These are phyloP conservation scores for Euura lappo DNA, from an alignment of 1,140 invertebrate genomes.

Conservation along the genomic window DNA sequence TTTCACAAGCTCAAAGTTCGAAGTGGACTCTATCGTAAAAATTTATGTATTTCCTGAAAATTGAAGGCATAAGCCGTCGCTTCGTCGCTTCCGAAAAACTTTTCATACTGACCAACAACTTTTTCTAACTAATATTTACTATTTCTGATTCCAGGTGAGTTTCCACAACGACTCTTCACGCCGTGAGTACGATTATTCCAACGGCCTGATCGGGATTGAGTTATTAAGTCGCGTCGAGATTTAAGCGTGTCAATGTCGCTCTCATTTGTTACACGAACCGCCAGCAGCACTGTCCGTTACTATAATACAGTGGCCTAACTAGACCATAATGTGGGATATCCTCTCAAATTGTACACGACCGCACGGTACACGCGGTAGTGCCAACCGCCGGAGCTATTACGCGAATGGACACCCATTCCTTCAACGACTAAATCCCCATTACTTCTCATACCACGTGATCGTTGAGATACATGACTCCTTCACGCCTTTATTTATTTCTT, in stretches of 20 bases:
- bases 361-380: neutral
- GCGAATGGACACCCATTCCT: constrained; percentile 2
- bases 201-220: too few relatives aligned
- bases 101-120: neutral
- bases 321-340: constrained; percentile 3
- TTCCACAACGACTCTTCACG: neutral
- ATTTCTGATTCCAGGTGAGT: neutral
- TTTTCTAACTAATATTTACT: neutral
- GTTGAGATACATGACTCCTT: neutral
- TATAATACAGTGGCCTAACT: neutral
- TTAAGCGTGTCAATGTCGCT: neutral
- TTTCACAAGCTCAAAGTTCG: neutral
- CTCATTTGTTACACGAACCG: neutral
- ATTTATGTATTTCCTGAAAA: too few relatives aligned
- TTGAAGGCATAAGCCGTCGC: too few relatives aligned
- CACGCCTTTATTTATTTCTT: neutral
- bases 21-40: neutral
- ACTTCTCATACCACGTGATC: neutral
- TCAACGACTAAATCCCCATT: neutral
- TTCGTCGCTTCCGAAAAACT: too few relatives aligned
- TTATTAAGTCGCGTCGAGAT: neutral
- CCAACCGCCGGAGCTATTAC: constrained; percentile 2
- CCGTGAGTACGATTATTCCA: too few relatives aligned
- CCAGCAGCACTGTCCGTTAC: neutral
- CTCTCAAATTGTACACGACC: constrained; percentile 6